A percentile compares a stretch with the other conserved stretches of the same genome.
Evolutionary conservation across 2,797 vertebrate species (phyloP).

Genomic region (Sparidentex hasta): DNA sequence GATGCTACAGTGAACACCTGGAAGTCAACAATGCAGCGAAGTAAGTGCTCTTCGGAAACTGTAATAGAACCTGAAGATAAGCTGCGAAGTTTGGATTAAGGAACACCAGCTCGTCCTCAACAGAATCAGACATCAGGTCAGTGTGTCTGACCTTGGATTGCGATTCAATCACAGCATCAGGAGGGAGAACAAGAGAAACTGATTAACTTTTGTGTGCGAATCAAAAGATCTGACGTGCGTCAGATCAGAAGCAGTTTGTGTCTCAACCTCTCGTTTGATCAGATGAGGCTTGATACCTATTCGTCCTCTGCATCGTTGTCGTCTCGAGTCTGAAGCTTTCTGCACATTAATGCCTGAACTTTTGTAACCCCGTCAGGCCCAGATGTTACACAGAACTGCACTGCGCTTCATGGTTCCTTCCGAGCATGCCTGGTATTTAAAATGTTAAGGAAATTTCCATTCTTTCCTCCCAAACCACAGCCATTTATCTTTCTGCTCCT

Average conservation of each 20-base stretch:
- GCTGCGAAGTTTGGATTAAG: neutral
- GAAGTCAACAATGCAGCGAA: constrained; percentile 1
- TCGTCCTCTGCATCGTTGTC: neutral
- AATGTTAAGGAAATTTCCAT: constrained; percentile 47
- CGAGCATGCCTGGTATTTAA: constrained; percentile 44
- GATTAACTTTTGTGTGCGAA: neutral
- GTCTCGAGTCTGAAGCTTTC: neutral
- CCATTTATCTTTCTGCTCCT: constrained; percentile 48
- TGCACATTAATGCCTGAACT: constrained; percentile 27
- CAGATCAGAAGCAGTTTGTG: neutral
- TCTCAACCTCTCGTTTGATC: neutral
- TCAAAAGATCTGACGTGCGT: neutral
- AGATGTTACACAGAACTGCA: constrained; percentile 17
- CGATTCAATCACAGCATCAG: neutral
- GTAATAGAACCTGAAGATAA: constrained; percentile 13
- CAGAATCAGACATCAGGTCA: neutral
- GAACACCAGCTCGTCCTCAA: too few species aligned
- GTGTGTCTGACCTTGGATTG: neutral
- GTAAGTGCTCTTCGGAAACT: neutral
- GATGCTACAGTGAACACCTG: constrained; percentile 10
- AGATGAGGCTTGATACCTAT: neutral
- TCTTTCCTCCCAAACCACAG: constrained; percentile 49
- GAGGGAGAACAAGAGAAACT: neutral
- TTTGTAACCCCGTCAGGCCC: constrained; percentile 17
- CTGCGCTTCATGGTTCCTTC: constrained; percentile 8